A percentile compares a stretch with the other conserved stretches of the same genome.
Conservation (phyloP, 1,140 invertebrate species). For the Brachionus rubens region DNA sequence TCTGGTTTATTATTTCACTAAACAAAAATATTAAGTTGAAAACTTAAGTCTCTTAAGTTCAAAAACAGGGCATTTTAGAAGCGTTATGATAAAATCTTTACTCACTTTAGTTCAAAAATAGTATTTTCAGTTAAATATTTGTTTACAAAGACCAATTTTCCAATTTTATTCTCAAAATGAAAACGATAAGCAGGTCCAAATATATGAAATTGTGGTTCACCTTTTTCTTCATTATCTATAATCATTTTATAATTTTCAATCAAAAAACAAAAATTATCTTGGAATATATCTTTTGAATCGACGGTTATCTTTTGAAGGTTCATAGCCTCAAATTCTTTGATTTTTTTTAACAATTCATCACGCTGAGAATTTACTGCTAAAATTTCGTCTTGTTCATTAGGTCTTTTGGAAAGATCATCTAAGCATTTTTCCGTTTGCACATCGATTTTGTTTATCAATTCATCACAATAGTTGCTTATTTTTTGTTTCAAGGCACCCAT, state of each 20-base stretch:
- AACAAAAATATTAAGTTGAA: background rate
- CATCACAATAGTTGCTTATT: conserved; percentile 8
- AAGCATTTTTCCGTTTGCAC: conserved; percentile 2
- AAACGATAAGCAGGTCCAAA: conserved; percentile 16
- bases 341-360: background rate
- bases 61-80: no score
- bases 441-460: background rate
- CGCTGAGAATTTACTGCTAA: background rate
- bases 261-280: background rate
- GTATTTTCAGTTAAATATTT: background rate
- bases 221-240: background rate
- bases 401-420: background rate
- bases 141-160: background rate
- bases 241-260: background rate
- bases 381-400: background rate
- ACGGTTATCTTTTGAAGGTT: background rate
- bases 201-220: background rate
- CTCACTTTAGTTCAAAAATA: background rate
- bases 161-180: conserved; percentile 18
- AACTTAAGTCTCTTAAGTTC: no score
- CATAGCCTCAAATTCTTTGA: background rate
- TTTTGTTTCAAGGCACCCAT: background rate
- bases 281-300: background rate
- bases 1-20: conserved; percentile 14
- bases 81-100: background rate